These are phyloP conservation scores for Heliconius aoede DNA, from an alignment of 2,888 invertebrate species.

Conservation along the genomic window DNA sequence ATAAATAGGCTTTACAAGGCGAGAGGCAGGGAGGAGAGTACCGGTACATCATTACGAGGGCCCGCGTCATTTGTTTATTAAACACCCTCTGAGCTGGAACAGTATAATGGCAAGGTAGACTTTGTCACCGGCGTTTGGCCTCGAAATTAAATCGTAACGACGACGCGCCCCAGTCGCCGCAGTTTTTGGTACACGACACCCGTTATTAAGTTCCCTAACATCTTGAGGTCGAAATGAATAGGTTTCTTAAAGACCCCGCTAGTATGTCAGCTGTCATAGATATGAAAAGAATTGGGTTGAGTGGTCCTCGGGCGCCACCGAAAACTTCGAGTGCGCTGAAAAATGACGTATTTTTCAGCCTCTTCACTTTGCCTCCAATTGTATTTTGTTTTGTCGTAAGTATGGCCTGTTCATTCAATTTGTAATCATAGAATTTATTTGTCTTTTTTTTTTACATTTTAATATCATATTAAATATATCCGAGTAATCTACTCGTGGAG, in stretches of 20 bases:
- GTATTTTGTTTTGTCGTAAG: constrained; percentile 45
- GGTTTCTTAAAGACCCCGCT: constrained; percentile 73
- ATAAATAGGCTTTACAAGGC: constrained; percentile 68
- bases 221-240: constrained; percentile 81
- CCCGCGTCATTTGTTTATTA: constrained; percentile 82
- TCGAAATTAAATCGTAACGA: constrained; percentile 81
- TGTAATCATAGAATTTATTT: background rate
- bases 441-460: background rate
- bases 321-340: constrained; percentile 50
- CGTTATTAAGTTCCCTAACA: constrained; percentile 75
- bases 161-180: constrained; percentile 74
- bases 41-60: constrained; percentile 72
- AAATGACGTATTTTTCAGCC: constrained; percentile 47
- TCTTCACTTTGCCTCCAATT: constrained; percentile 43
- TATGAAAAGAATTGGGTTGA: constrained; percentile 74
- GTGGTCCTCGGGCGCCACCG: constrained; percentile 58
- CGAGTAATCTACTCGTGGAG: background rate
- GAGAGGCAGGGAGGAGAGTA: constrained; percentile 59
- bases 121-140: constrained; percentile 80
- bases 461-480: background rate
- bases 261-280: constrained; percentile 75
- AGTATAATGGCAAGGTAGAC: constrained; percentile 78
- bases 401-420: background rate
- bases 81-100: constrained; percentile 81
- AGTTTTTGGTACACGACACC: constrained; percentile 67